Evolutionary conservation across 2,797 vertebrate species (phyloP).

Genomic region (Alosa sapidissima): DNA sequence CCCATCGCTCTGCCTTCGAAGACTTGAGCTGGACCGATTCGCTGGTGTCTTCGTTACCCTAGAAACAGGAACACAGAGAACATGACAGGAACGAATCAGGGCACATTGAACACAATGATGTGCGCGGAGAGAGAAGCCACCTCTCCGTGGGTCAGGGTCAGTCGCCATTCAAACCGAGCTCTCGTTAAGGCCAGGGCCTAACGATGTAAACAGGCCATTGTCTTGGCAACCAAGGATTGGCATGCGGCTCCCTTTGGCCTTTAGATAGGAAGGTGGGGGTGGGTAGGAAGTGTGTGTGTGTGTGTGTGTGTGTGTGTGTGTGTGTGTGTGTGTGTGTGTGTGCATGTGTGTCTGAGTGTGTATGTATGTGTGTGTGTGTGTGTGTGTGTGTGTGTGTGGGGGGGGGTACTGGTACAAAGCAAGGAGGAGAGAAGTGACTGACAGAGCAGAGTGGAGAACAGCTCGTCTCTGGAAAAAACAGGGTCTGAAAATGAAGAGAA

Average conservation of each 20-base stretch:
- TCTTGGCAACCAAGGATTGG: constrained; percentile 11
- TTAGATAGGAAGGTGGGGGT: not conserved
- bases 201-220: constrained; percentile 21
- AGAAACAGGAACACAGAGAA: constrained; percentile 61
- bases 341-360: no score
- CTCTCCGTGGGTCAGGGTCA: constrained; percentile 16
- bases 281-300: constrained; percentile 1
- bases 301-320: not conserved
- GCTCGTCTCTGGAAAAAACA: not conserved
- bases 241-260: not conserved
- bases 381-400: not conserved
- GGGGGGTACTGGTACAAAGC: not conserved
- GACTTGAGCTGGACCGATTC: constrained; percentile 95
- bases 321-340: no score
- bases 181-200: constrained; percentile 21
- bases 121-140: constrained; percentile 37
- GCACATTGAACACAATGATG: constrained; percentile 35
- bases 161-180: constrained; percentile 4
- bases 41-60: constrained; percentile 88
- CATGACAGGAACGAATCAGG: constrained; percentile 51
- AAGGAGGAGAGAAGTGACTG: not conserved
- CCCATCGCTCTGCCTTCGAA: constrained; percentile 76
- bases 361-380: constrained; percentile 19
- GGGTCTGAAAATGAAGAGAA: no score
- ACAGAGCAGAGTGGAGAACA: not conserved